phyloP scores from a whole-genome alignment of 2,113 vertebrate genomes.

The Alces alces region DNA sequence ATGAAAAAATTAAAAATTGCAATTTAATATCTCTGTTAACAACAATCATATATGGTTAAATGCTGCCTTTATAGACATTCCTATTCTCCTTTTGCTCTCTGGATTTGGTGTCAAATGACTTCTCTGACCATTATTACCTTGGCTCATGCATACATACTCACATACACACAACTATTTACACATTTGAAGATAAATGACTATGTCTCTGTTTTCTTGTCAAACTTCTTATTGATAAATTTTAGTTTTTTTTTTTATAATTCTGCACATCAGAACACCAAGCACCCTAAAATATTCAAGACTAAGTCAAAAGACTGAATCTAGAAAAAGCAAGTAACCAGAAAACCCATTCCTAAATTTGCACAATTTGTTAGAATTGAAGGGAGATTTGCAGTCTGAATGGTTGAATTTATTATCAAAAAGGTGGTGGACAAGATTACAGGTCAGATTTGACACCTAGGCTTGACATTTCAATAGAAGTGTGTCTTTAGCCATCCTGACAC shows the following conservation, averaged over 20 bases:
- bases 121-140: neutral
- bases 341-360: neutral
- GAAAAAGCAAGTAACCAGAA: neutral
- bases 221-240: neutral
- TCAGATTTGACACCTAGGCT: neutral
- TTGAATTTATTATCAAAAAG: slow-evolving; percentile 6
- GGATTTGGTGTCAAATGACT: neutral
- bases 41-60: neutral
- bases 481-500: neutral
- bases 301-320: neutral
- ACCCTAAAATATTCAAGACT: neutral
- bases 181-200: neutral
- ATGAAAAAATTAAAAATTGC: neutral
- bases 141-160: neutral
- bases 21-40: neutral
- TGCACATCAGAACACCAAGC: neutral
- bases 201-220: neutral
- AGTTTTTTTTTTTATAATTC: neutral
- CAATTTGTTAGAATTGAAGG: neutral
- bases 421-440: neutral
- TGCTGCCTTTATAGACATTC: neutral
- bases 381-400: neutral
- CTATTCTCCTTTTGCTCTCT: neutral
- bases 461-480: neutral
- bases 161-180: neutral